Percentiles rank a stretch among this genome's conserved stretches.
These are phyloP conservation scores for Eumeta japonica DNA, from an alignment of 1,140 invertebrate species.

Conservation along the genomic window DNA sequence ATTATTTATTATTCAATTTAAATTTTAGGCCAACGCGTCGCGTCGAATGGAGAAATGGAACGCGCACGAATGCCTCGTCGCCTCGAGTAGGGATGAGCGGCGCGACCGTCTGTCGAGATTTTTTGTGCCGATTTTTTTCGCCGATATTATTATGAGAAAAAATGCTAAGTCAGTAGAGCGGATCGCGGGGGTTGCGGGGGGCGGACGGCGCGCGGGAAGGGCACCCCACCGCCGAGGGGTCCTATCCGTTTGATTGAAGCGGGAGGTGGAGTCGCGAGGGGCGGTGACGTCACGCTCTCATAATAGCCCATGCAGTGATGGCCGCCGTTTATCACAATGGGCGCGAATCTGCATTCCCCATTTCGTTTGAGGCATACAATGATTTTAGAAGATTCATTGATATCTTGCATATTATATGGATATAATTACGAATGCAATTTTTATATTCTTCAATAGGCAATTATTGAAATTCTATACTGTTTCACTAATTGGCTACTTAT, in stretches of 20 bases:
- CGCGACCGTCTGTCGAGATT: slow-evolving; percentile 47
- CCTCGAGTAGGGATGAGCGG: slow-evolving; percentile 44
- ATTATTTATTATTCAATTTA: too few relatives aligned
- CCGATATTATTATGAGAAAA: slow-evolving; percentile 58
- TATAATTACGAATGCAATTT: neutral
- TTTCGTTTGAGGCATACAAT: slow-evolving; percentile 17
- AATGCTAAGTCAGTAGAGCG: slow-evolving; percentile 54
- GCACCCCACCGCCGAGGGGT: slow-evolving; percentile 53
- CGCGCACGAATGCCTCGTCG: neutral
- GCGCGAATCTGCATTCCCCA: slow-evolving; percentile 28
- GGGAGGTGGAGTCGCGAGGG: slow-evolving; percentile 43
- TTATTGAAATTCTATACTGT: too few relatives aligned
- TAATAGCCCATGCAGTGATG: slow-evolving; percentile 55
- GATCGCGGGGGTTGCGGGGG: slow-evolving; percentile 48
- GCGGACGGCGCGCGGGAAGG: slow-evolving; percentile 53
- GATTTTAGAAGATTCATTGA: neutral
- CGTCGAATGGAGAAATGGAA: too few relatives aligned
- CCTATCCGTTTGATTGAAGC: slow-evolving; percentile 55
- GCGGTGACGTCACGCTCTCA: slow-evolving; percentile 54
- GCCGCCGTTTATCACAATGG: slow-evolving; percentile 50
- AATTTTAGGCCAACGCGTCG: too few relatives aligned
- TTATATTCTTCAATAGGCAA: too few relatives aligned
- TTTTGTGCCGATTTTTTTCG: slow-evolving; percentile 56
- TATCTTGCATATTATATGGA: neutral
- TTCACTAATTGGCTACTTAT: slow-evolving; percentile 1